Evolutionary conservation across 2,113 vertebrate species (phyloP).

Genomic region (Misgurnus anguillicaudatus): DNA sequence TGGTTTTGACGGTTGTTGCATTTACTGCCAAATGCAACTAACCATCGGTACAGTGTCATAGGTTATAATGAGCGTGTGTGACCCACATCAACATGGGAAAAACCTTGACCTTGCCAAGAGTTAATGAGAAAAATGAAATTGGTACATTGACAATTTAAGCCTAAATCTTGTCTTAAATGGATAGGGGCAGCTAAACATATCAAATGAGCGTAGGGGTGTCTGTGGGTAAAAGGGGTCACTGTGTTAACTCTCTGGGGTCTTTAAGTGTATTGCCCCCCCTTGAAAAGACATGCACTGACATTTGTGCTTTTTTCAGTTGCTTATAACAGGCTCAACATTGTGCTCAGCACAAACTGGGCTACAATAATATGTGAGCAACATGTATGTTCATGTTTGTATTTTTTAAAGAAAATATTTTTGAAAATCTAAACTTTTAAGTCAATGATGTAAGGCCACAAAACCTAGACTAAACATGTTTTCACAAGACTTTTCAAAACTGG

Average conservation of each 20-base stretch:
- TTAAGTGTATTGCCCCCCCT: too few species aligned
- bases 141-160: conserved; percentile 16
- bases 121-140: not conserved
- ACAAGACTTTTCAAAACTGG: too few species aligned
- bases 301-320: too few species aligned
- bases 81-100: conserved; percentile 5
- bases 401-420: too few species aligned
- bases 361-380: not conserved
- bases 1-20: conserved; percentile 18
- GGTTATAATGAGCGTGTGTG: conserved; percentile 3
- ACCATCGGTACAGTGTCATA: conserved; percentile 13
- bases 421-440: too few species aligned
- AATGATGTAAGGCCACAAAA: too few species aligned
- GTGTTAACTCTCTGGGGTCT: not conserved
- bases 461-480: too few species aligned
- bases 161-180: not conserved
- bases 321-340: too few species aligned
- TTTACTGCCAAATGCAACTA: conserved; percentile 18
- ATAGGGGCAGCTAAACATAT: conserved; percentile 12
- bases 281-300: too few species aligned
- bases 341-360: too few species aligned
- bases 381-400: too few species aligned
- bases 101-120: not conserved
- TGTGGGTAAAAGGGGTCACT: not conserved
- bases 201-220: not conserved